phyloP scores from a whole-genome alignment of 92 coral and sea anemone genomes.

The Porites divaricata region DNA sequence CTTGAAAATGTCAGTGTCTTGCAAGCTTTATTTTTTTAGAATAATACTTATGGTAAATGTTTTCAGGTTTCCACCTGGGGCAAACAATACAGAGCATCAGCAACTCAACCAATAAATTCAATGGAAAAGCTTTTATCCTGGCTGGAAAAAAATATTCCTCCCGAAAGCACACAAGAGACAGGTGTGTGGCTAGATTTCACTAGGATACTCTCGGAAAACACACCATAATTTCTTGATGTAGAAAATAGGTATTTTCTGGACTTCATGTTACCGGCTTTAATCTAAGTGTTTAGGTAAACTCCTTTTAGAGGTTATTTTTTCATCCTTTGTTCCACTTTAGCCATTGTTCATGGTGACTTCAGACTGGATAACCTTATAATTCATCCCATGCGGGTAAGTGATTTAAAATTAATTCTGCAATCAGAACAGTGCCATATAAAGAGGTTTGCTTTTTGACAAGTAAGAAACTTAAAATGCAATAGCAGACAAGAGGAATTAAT shows the following conservation, averaged over 20 bases:
- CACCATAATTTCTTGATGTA: no score
- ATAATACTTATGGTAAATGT: not conserved
- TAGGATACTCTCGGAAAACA: not conserved
- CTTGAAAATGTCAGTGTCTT: no score
- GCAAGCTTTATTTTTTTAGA: no score
- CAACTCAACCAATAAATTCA: constrained; percentile 58
- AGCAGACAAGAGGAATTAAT: no score
- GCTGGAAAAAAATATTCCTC: constrained; percentile 71
- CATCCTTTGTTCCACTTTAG: constrained; percentile 23
- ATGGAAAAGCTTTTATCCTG: constrained; percentile 73
- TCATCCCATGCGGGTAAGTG: constrained; percentile 80
- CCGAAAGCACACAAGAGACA: constrained; percentile 48
- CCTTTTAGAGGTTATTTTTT: not conserved
- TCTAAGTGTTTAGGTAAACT: not conserved
- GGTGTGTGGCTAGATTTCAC: constrained; percentile 32
- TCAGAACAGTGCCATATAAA: not conserved
- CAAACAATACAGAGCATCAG: constrained; percentile 86
- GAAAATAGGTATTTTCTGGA: no score
- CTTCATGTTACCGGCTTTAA: not conserved
- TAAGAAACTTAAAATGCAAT: no score
- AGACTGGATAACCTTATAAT: constrained; percentile 88
- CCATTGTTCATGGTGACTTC: constrained; percentile 92
- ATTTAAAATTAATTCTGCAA: not conserved
- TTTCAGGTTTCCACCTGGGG: constrained; percentile 89
- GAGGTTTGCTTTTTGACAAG: not conserved